Evolutionary conservation across 2,888 invertebrate genomes (phyloP), one percentile per base, ranked within the genome.

Genomic region (Eledone cirrhosa): DNA sequence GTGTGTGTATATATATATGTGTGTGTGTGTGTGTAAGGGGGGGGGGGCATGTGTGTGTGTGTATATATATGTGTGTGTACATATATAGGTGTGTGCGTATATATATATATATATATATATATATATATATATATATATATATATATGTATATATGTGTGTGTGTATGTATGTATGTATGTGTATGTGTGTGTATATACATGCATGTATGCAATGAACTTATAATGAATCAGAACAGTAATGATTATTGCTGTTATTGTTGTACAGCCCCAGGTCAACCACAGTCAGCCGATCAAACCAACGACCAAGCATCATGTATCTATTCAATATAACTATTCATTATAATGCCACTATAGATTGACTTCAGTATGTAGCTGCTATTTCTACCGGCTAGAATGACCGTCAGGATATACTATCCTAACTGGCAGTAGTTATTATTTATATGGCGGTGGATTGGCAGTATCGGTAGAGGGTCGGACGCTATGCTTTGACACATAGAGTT

Each of bases 191-290:
- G 59, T 59, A 14, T 47, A n/a, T 47, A 48, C 29, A 7, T 5
- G 13, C 78, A 4, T 29, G 24, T 47, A 19, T 24, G 19, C 78
- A 8, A 8, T 47, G 48, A 22, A 31, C 22, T 2, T 67, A 27
- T 59, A 1, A 31, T 2, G 27, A 24, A 8, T 41, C 27, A 16
- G 14, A 67, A 8, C 24, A 22, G 19, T 5, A 29, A 65, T n/a
- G 16, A 27, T 5, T 16, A 16, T 47, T 22, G 47, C n/a, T 33
- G n/a, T 67, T 47, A 19, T 48, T 16, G 19, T 13, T 48, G 24
- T 19, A 24, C 74, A 53, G 48, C 22, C 74, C 69, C 53, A 78
- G 31, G 48, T 53, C 74, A 78, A 48, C 72, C 72, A 74, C 74
- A 78, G 29, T 74, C 74, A 69, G 0, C 48, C 48, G 72, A 48